These are phyloP conservation scores for Pangasius larnaudii DNA, from an alignment of 2,797 vertebrate genomes.

Conservation along the genomic window DNA sequence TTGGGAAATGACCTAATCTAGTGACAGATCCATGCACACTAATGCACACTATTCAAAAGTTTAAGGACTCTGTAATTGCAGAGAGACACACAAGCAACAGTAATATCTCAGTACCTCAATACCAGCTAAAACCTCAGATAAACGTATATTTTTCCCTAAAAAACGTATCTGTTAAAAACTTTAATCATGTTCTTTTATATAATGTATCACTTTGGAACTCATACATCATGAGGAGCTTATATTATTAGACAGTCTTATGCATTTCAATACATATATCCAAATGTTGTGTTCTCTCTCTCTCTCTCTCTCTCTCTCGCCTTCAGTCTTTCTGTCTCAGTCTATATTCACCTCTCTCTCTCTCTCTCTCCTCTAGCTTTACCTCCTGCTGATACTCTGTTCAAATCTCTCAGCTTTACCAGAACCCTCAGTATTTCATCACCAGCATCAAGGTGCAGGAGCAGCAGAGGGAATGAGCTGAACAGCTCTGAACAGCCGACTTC, in stretches of 20 bases:
- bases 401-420: slow-evolving; percentile 15
- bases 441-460: neutral
- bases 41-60: neutral
- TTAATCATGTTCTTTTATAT: neutral
- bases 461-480: slow-evolving; percentile 25
- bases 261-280: neutral
- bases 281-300: neutral
- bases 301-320: neutral
- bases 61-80: neutral
- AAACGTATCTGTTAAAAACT: neutral
- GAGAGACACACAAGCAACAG: neutral
- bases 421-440: slow-evolving; percentile 8
- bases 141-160: too few relatives aligned
- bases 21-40: neutral
- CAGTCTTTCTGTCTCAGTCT: neutral
- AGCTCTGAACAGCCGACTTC: slow-evolving; percentile 25
- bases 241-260: neutral
- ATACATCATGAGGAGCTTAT: neutral
- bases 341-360: neutral
- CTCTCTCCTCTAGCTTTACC: neutral
- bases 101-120: neutral
- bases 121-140: too few relatives aligned
- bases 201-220: neutral
- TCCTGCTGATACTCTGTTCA: slow-evolving; percentile 2
- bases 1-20: neutral